Evolutionary conservation across 2,113 vertebrate species (phyloP).

Genomic region (Festucalex cinctus): DNA sequence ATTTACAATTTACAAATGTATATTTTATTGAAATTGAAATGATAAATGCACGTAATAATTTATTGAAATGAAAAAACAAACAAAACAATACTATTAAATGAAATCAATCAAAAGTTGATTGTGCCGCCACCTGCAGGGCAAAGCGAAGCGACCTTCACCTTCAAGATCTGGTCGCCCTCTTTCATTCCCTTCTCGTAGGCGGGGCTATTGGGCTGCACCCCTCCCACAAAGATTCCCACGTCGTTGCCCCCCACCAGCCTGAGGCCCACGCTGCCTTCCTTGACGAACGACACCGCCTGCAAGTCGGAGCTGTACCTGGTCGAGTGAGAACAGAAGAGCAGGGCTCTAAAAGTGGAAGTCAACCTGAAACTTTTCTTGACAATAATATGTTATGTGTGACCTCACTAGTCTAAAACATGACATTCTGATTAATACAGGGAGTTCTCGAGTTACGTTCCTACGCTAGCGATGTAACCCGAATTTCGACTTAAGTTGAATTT

Average conservation of each 20-base stretch:
- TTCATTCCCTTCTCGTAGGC: conserved; percentile 79
- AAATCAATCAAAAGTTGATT: not conserved
- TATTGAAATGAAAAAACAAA: not conserved
- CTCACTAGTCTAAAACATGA: no score
- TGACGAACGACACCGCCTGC: conserved; percentile 76
- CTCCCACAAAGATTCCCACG: conserved; percentile 90
- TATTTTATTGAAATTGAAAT: no score
- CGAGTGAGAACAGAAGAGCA: not conserved
- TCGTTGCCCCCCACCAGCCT: conserved; percentile 89
- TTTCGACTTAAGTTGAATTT: no score
- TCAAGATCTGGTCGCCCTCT: conserved; percentile 92
- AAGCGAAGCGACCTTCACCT: conserved; percentile 68
- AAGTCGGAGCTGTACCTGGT: conserved; percentile 81
- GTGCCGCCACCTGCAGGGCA: not conserved
- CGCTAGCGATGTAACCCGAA: no score
- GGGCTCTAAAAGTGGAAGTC: not conserved
- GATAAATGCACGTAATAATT: no score
- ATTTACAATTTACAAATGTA: not conserved
- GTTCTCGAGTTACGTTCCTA: no score
- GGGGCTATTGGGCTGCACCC: conserved; percentile 86
- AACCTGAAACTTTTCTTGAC: no score
- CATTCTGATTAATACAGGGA: no score
- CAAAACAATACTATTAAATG: not conserved
- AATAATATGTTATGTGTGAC: no score
- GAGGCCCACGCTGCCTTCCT: conserved; percentile 83